Base-by-base conservation (phyloP, 2,113 vertebrate genomes). In the Ploceus nigricollis region DNA sequence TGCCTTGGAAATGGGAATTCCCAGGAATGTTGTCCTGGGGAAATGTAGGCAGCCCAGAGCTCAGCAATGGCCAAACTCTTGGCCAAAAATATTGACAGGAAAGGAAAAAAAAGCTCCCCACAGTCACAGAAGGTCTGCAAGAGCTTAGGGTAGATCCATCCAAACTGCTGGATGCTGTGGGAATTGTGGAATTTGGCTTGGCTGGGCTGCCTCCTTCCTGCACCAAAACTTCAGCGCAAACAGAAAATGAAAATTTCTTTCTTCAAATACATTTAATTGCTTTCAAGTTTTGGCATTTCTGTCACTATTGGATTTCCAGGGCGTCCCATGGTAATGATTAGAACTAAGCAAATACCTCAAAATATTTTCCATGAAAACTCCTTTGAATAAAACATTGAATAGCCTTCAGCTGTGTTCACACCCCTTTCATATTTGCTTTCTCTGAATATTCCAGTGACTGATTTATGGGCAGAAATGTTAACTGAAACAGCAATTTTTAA, bases 401-500 rank as follows among this genome's bases (percentile, higher is more conserved):
- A 93, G 94, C 96, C 96, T 96, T 96, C 93, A 96, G 96, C 96
- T 92, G 93, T 94, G 80, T 96, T 97, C 96, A 94, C 93, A 97
- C 93, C 96, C 96, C 90, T 95, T 93, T 96, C 88, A 27, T 96
- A 96, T 96, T 97, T 96, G 92, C 96, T 95, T 93, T 96, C 90
- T 95, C 90, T 96, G 95, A 96, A 96, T 97, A 96, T 97, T 96
- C 90, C 80, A 94, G 82, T 96, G 93, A 96, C 92, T 96, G 96
- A 97, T 96, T 96, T 96, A 92, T 57, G 76, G 93, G 94, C 92
- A 97, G 94, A 93, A 95, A 96, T 69, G 87, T 82, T 96, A 92
- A 93, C 88, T 92, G 94, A 96, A 96, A 90, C 57, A 92, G 96
- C 65, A 84, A 35, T 89, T 91, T 96, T 91, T 91, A 92, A 89